A percentile compares a stretch with the other conserved stretches of the same genome.
These are phyloP conservation scores for Scalopus aquaticus DNA, from an alignment of 2,113 vertebrate genomes.

Conservation along the genomic window DNA sequence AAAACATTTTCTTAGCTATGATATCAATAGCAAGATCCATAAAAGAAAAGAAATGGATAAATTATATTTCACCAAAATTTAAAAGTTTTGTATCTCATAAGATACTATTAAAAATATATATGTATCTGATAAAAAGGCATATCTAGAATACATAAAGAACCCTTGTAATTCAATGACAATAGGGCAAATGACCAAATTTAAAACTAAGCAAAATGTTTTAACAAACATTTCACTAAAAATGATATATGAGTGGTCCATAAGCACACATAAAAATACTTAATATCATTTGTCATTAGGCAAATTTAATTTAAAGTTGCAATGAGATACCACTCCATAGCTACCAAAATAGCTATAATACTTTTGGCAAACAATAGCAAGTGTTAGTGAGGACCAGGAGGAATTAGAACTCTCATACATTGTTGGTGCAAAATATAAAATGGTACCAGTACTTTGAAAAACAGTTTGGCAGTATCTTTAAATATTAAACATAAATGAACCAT, in stretches of 20 bases:
- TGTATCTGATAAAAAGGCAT: neutral
- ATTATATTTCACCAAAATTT: neutral
- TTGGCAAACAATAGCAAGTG: neutral
- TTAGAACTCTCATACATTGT: neutral
- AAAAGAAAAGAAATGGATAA: conserved; percentile 15
- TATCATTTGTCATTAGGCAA: neutral
- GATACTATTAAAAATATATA: conserved; percentile 13
- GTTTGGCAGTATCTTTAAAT: neutral
- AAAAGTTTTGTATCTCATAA: neutral
- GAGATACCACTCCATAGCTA: neutral
- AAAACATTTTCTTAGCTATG: conserved; percentile 22
- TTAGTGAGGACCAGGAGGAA: neutral
- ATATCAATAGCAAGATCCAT: neutral
- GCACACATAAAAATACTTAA: neutral
- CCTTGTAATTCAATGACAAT: conserved; percentile 2
- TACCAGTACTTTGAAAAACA: neutral
- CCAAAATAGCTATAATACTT: neutral
- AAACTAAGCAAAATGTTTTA: neutral
- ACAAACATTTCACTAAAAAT: too few relatives aligned
- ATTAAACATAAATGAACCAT: neutral
- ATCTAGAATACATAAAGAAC: neutral
- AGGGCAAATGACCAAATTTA: neutral
- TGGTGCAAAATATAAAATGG: neutral
- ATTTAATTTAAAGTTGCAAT: neutral
- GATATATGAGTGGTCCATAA: too few relatives aligned